phyloP scores from a whole-genome alignment of 2,888 invertebrate species.

The Leptinotarsa rubiginosa region DNA sequence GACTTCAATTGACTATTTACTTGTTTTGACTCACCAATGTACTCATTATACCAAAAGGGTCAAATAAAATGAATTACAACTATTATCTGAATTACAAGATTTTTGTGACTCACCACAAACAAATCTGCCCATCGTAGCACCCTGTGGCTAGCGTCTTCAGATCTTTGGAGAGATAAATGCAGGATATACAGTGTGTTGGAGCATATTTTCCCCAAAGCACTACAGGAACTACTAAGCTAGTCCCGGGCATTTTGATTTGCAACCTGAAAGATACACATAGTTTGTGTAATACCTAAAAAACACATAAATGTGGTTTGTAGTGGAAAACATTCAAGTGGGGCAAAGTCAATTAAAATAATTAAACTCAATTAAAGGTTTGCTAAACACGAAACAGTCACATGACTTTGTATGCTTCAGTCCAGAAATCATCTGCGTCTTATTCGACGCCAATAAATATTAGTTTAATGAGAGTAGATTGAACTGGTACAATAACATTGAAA shows the following conservation, averaged over 20 bases:
- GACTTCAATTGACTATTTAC: no score
- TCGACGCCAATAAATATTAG: slow-evolving; percentile 43
- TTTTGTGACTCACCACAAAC: slow-evolving; percentile 80
- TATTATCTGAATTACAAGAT: background rate
- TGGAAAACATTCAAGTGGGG: slow-evolving; percentile 4
- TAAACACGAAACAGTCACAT: slow-evolving; percentile 45
- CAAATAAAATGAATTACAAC: no score
- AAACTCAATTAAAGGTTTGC: slow-evolving; percentile 55
- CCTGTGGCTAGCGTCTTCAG: slow-evolving; percentile 95
- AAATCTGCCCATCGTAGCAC: slow-evolving; percentile 98
- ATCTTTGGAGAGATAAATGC: slow-evolving; percentile 91
- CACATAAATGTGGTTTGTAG: background rate
- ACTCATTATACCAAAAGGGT: no score
- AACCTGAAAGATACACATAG: slow-evolving; percentile 37
- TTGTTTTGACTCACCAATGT: no score
- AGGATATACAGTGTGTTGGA: slow-evolving; percentile 96
- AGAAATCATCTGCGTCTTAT: slow-evolving; percentile 35
- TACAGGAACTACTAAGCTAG: slow-evolving; percentile 94
- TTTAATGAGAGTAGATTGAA: slow-evolving; percentile 49
- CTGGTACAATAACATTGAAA: slow-evolving; percentile 47
- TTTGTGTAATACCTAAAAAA: background rate
- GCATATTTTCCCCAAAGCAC: slow-evolving; percentile 97
- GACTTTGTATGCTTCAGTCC: slow-evolving; percentile 36
- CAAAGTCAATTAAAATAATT: slow-evolving; percentile 52
- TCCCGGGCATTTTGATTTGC: slow-evolving; percentile 75